Evolutionary conservation across 2,797 vertebrate genomes (phyloP).

Genomic region (Chelon auratus): DNA sequence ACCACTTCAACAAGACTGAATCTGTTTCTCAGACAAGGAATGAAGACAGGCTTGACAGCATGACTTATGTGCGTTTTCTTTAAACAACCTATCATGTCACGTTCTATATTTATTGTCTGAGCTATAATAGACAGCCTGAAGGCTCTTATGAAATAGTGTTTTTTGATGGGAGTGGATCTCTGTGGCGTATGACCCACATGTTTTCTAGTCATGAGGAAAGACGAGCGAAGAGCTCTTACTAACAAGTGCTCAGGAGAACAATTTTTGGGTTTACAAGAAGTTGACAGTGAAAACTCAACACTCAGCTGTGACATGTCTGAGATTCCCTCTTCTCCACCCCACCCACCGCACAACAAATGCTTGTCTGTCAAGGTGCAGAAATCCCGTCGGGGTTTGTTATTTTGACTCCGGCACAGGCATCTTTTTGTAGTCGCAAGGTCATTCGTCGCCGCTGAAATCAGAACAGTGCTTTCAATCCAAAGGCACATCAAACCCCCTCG

Average conservation of each 20-base stretch:
- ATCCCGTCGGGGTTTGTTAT: conserved; percentile 10
- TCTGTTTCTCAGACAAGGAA: conserved; percentile 17
- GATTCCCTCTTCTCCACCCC: neutral
- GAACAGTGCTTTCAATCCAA: conserved; percentile 40
- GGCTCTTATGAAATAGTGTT: conserved; percentile 28
- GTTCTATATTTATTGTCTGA: conserved; percentile 44
- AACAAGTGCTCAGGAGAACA: conserved; percentile 11
- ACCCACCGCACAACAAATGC: neutral
- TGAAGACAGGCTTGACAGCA: conserved; percentile 14
- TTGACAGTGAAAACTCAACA: conserved; percentile 22
- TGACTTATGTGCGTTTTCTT: conserved; percentile 47
- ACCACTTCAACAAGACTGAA: neutral
- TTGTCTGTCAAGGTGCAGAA: conserved; percentile 26
- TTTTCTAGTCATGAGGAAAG: conserved; percentile 32
- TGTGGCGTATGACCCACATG: conserved; percentile 44
- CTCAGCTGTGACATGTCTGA: conserved; percentile 1
- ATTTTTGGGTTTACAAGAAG: neutral
- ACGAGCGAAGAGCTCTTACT: conserved; percentile 12
- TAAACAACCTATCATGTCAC: conserved; percentile 36
- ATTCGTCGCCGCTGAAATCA: conserved; percentile 39
- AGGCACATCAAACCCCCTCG: conserved; percentile 37
- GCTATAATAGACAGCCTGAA: conserved; percentile 37
- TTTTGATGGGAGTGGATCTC: conserved; percentile 8
- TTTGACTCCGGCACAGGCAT: conserved; percentile 32
- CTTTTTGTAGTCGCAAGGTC: conserved; percentile 52